A percentile compares a stretch with the other conserved stretches of the same genome.
These are phyloP conservation scores for Tichodroma muraria DNA, from an alignment of 2,113 vertebrate genomes.

Conservation along the genomic window DNA sequence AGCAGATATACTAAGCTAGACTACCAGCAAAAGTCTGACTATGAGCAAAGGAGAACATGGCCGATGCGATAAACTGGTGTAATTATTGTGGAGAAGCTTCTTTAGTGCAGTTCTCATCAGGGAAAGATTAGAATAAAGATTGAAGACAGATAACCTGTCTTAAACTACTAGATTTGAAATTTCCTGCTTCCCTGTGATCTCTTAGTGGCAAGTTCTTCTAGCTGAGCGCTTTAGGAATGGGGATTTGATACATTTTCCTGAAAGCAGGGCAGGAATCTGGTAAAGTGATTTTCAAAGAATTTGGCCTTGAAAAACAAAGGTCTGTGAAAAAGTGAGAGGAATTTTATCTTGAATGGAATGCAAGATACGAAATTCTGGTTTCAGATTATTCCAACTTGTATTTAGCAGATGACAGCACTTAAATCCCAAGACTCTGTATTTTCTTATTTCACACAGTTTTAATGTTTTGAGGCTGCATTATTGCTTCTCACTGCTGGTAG, in stretches of 20 bases:
- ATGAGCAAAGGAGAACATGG: background rate
- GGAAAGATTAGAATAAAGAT: background rate
- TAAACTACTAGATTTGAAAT: background rate
- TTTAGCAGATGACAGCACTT: background rate
- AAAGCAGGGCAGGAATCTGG: background rate
- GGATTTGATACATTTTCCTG: constrained; percentile 31
- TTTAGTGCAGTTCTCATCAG: background rate
- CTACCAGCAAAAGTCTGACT: background rate
- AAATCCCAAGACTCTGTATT: background rate
- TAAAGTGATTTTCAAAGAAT: constrained; percentile 29
- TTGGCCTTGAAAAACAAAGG: background rate
- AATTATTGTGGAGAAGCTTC: background rate
- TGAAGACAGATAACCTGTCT: background rate
- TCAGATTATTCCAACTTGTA: background rate
- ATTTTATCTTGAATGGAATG: background rate
- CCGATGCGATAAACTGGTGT: background rate
- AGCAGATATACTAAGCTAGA: background rate
- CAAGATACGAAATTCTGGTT: background rate
- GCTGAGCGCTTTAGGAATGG: background rate
- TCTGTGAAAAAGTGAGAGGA: constrained; percentile 5
- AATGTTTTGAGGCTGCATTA: background rate
- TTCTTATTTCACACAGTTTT: background rate
- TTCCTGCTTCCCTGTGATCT: background rate
- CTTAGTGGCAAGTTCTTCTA: background rate
- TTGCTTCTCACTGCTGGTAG: background rate